Evolutionary conservation across 30 jellyfish, hydroid and myxozoan species (phyloP).

Genomic region (Hydractinia echinata): DNA sequence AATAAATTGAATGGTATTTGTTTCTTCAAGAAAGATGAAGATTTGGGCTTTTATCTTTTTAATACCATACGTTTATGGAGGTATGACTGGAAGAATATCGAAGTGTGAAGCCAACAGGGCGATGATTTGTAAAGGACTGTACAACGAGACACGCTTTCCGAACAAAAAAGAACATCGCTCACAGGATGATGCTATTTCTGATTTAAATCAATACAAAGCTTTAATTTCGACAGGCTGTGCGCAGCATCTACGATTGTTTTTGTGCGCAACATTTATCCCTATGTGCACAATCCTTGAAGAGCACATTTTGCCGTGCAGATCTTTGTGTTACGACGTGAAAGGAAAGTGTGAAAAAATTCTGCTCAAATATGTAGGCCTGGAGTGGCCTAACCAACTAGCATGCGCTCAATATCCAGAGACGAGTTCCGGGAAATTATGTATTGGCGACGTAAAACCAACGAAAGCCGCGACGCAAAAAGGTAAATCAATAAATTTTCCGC

Average conservation of each 20-base stretch:
- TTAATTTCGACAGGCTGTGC: constrained; percentile 20
- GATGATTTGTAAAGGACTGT: constrained; percentile 1
- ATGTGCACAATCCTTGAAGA: constrained; percentile 40
- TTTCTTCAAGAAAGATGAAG: no score
- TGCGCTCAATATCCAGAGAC: constrained; percentile 27
- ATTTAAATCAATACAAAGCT: constrained; percentile 7
- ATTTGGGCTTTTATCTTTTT: no score
- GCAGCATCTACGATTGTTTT: constrained; percentile 6
- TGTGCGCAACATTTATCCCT: constrained; percentile 27
- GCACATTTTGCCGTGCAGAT: constrained; percentile 20
- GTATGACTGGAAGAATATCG: not conserved
- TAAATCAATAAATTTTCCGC: no score
- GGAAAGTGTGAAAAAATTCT: constrained; percentile 17
- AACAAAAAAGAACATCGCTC: constrained; percentile 5
- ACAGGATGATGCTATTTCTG: constrained; percentile 15
- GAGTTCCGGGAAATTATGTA: constrained; percentile 8
- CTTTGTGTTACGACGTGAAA: constrained; percentile 30
- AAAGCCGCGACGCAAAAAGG: not conserved
- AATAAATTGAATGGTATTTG: no score
- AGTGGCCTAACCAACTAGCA: constrained; percentile 24
- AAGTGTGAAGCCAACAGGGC: constrained; percentile 13
- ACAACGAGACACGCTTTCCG: constrained; percentile 28
- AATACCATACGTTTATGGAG: no score
- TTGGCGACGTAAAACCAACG: constrained; percentile 18
- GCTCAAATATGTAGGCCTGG: constrained; percentile 4